phyloP scores from a whole-genome alignment of 2,113 vertebrate species.

The Tamias sibiricus region DNA sequence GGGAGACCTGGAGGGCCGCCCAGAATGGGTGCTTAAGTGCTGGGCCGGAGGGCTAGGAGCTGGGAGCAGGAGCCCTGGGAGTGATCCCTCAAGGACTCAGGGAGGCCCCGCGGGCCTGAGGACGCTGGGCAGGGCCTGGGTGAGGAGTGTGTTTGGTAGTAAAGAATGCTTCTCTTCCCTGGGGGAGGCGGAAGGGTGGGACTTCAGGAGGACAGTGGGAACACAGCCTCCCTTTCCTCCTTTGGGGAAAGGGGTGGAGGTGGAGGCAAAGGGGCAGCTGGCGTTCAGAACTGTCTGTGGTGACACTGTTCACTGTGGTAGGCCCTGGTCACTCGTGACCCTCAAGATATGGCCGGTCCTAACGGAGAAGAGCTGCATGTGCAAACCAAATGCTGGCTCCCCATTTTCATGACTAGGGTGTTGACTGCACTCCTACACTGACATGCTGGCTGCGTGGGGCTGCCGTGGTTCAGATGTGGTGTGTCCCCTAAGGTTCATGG shows the following conservation, averaged over 20 bases:
- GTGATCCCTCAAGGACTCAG: not conserved
- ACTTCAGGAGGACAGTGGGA: no score
- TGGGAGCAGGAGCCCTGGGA: not conserved
- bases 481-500: not conserved
- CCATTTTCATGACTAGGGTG: not conserved
- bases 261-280: not conserved
- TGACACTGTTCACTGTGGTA: not conserved
- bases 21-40: not conserved
- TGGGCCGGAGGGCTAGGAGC: not conserved
- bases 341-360: not conserved
- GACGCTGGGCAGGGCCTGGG: not conserved
- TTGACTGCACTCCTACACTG: not conserved
- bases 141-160: not conserved
- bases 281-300: not conserved
- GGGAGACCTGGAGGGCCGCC: not conserved
- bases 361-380: not conserved
- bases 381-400: not conserved
- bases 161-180: not conserved
- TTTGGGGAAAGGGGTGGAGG: not conserved
- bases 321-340: not conserved
- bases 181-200: not conserved
- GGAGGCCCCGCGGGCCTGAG: not conserved
- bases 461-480: not conserved
- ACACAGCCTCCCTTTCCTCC: not conserved
- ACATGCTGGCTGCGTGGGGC: not conserved